Percentiles rank a stretch among this genome's conserved stretches.
Conservation (phyloP, 2,888 invertebrate genomes). For the Spialia ferax region DNA sequence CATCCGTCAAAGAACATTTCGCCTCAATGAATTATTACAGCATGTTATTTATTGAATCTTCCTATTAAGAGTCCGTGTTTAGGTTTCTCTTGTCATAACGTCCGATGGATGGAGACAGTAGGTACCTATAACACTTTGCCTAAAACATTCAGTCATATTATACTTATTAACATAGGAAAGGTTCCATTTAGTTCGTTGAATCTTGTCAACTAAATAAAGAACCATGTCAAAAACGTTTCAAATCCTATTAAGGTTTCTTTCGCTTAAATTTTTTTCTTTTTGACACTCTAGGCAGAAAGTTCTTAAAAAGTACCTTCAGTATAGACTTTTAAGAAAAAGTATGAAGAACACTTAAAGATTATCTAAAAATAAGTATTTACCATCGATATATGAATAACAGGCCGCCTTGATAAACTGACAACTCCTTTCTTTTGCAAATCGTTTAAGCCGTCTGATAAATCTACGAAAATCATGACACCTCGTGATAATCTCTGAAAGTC, state of each 20-base stretch:
- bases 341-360: too few species aligned
- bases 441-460: background rate
- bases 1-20: constrained; percentile 28
- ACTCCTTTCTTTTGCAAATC: background rate
- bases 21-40: constrained; percentile 21
- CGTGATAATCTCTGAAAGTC: background rate
- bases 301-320: background rate
- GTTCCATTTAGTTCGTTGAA: background rate
- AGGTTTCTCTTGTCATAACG: constrained; percentile 27
- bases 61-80: background rate
- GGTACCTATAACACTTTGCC: background rate
- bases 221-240: background rate
- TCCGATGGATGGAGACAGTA: constrained; percentile 3
- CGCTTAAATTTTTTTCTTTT: background rate
- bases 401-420: background rate
- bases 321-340: background rate
- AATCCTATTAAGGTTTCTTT: background rate
- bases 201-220: background rate
- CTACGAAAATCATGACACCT: constrained; percentile 23
- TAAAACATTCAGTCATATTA: background rate
- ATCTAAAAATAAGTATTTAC: too few species aligned
- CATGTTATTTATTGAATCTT: constrained; percentile 31
- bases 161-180: background rate
- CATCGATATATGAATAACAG: background rate
- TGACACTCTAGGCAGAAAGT: too few species aligned